phyloP scores from a whole-genome alignment of 1,140 invertebrate species.

The Hypothenemus hampei region DNA sequence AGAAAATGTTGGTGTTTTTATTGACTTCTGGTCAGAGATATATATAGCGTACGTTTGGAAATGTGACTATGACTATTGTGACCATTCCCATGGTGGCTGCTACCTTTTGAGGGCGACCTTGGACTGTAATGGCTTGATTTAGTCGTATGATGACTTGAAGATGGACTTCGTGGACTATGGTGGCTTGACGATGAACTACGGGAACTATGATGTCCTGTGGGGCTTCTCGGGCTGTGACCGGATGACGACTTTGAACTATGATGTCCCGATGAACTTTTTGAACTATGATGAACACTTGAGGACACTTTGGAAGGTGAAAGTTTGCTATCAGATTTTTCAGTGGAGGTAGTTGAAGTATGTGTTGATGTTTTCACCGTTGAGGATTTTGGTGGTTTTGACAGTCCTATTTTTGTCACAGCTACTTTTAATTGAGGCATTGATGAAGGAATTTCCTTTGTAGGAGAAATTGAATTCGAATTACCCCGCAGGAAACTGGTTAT shows the following conservation, averaged over 20 bases:
- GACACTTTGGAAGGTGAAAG: slow-evolving; percentile 17
- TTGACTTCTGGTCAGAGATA: neutral
- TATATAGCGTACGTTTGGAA: slow-evolving; percentile 8
- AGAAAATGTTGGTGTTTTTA: neutral
- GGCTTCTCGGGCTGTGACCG: neutral
- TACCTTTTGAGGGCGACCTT: slow-evolving; percentile 2
- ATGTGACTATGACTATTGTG: neutral
- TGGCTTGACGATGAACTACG: slow-evolving; percentile 4
- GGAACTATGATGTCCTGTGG: slow-evolving; percentile 3
- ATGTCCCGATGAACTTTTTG: slow-evolving; percentile 11
- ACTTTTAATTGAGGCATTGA: slow-evolving; percentile 17
- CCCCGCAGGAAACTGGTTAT: too few species aligned
- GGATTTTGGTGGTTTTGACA: slow-evolving; percentile 21
- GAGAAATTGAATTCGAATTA: neutral
- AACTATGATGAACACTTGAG: slow-evolving; percentile 7
- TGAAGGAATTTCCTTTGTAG: neutral
- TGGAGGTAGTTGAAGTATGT: slow-evolving; percentile 13
- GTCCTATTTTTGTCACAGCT: slow-evolving; percentile 21
- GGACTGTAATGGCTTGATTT: neutral
- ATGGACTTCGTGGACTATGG: slow-evolving; percentile 8
- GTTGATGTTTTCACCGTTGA: slow-evolving; percentile 7
- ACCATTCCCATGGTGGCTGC: neutral
- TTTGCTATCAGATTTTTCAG: slow-evolving; percentile 22
- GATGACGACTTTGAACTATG: slow-evolving; percentile 14
- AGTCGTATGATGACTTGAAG: slow-evolving; percentile 5